Base-by-base conservation (phyloP, 2,888 invertebrate genomes). In the Dasysyrphus albostriatus region DNA sequence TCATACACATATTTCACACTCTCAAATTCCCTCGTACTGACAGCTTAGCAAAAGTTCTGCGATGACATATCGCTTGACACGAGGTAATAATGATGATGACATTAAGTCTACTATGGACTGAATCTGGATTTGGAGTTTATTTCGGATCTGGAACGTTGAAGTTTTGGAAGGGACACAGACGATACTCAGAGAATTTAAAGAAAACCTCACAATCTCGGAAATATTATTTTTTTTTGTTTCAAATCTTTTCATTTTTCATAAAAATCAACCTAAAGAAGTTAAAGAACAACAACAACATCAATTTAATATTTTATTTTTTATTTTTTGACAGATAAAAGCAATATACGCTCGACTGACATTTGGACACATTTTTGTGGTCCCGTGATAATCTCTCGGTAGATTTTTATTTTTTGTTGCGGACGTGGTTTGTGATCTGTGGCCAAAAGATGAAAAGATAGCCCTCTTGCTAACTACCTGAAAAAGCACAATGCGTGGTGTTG, bases 21-120 rank as follows among this genome's bases (percentile, higher is more conserved):
- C 70, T 49, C 34, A 14, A 44, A 58, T 42, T 69, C 34, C 10
- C 37, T 42, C 12, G 49, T 2, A 32, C 54, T 54, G 54, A 87
- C 83, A 79, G 82, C 54, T 59, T 56, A 42, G 74, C 63, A 87
- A 87, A 85, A 87, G 59, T 87, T 39, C 51, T 51, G 73, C 82
- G 82, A 78, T 70, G 77, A 78, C 82, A 78, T 75, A 87, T 78
- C 85, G 70, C 78, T 87, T 83, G 83, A 83, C 87, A 83, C 74
- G 87, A 75, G 87, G 78, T 87, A 83, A 87, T 87, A 83, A 78
- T 76, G 78, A 82, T 82, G 87, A 87, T 87, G 87, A 83, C 87
- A 83, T 78, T 78, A 87, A 79, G 83, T 83, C 87, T 83, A 32
- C 82, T 70, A 49, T 44, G 42, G 54, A 65, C 39, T 32, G 54